Base-by-base conservation (phyloP, 1,140 invertebrate species). In the Trachelipus rathkii region DNA sequence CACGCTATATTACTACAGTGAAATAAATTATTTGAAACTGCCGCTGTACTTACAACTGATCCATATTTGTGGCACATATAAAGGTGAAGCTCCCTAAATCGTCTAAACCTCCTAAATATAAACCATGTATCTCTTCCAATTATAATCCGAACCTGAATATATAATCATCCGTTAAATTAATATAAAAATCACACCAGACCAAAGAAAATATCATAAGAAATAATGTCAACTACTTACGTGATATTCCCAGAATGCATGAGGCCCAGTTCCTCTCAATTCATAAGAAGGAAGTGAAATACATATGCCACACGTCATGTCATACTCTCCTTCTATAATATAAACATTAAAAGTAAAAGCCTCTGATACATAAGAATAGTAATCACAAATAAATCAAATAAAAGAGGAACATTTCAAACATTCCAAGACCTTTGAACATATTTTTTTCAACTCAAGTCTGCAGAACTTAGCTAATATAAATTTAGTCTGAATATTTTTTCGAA, bases 21-120 rank as follows among this genome's bases (percentile, higher is more conserved):
- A n/a, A n/a, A n/a, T n/a, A n/a, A 33, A 33, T 33, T 33, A 33
- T 33, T 33, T 33, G 33, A 33, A 33, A 33, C 33, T 3, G 33
- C 1, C 6, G 2, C 33, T 33, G 33, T 33, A 60, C 50, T 60
- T 60, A 60, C 50, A 19, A 60, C 50, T 13, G 50, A 19, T 60
- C 50, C 50, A 19, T 60, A 60, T 60, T 60, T 60, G 50, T 60
- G 50, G 50, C 50, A 60, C 50, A 60, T 60, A 19, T 15, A 60
- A 13, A 60, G 1, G 19, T 60, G 50, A 19, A 60, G 50, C 50
- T 60, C 50, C 8, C 50, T 60, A 19, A 60, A 60, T 13, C 50
- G 50, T 13, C 50, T 13, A 19, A 15, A 60, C 11, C 50, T 13
- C 19, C 50, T 13, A 19, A 15, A 60, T 19, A 60, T 19, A 60